Conservation (phyloP, 2,888 invertebrate species). For the Caenorhabditis drosophilae region DNA sequence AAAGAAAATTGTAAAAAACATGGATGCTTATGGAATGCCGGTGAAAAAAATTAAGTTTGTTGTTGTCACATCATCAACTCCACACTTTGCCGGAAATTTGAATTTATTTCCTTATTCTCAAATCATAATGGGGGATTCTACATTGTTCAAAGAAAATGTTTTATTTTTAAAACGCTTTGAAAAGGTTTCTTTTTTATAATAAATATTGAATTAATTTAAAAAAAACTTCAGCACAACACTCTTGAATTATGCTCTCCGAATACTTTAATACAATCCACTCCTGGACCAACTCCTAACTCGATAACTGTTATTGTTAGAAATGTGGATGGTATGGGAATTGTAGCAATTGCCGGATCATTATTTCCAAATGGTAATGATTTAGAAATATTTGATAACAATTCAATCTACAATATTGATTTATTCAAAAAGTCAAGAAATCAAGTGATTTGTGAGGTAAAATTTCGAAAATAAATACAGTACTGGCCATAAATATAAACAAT, state of each 20-base stretch:
- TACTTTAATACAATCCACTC: slow-evolving; percentile 36
- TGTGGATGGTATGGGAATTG: slow-evolving; percentile 48
- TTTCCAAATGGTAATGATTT: slow-evolving; percentile 42
- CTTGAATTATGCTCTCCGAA: slow-evolving; percentile 47
- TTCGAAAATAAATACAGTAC: too few species aligned
- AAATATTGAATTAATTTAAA: too few species aligned
- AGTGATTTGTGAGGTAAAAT: slow-evolving; percentile 39
- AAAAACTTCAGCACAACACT: slow-evolving; percentile 24
- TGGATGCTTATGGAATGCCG: slow-evolving; percentile 34
- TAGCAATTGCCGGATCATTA: slow-evolving; percentile 44
- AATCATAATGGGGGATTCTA: slow-evolving; percentile 36
- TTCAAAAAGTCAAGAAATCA: slow-evolving; percentile 34
- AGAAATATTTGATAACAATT: slow-evolving; percentile 31
- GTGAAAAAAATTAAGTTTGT: slow-evolving; percentile 40
- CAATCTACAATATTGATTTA: slow-evolving; percentile 27
- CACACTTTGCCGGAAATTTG: slow-evolving; percentile 50
- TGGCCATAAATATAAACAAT: too few species aligned
- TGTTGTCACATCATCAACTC: slow-evolving; percentile 40
- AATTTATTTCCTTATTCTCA: slow-evolving; percentile 49
- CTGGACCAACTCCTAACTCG: slow-evolving; percentile 44
- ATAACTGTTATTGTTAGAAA: slow-evolving; percentile 45
- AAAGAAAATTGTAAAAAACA: slow-evolving; percentile 38
- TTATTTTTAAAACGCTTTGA: slow-evolving; percentile 31
- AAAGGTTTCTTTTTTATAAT: too few species aligned
- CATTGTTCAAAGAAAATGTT: slow-evolving; percentile 27